phyloP scores from a whole-genome alignment of 2,113 vertebrate species.

The Mormyrus iriodes region DNA sequence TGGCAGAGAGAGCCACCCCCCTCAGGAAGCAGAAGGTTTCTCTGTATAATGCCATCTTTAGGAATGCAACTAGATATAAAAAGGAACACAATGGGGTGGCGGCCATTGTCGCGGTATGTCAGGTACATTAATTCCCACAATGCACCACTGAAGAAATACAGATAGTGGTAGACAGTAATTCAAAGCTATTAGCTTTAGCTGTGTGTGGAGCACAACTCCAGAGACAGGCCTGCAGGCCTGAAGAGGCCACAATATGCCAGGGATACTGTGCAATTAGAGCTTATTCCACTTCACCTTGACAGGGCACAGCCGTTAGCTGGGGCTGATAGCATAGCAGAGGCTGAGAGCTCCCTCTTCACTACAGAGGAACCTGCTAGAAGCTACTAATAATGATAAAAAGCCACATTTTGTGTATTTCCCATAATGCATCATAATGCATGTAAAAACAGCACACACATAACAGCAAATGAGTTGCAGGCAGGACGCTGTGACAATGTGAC shows the following conservation, averaged over 20 bases:
- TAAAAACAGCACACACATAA: not conserved
- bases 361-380: not conserved
- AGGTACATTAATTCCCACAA: constrained; percentile 96
- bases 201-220: constrained; percentile 71
- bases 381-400: not conserved
- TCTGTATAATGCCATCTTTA: constrained; percentile 35
- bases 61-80: constrained; percentile 77
- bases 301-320: not conserved
- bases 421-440: not conserved
- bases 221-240: constrained; percentile 80
- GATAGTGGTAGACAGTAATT: constrained; percentile 80
- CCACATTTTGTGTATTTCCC: not conserved
- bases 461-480: not conserved
- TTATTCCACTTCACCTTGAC: not conserved
- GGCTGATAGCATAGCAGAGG: not conserved
- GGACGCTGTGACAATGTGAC: not conserved
- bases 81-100: constrained; percentile 79
- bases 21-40: constrained; percentile 63
- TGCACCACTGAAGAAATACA: constrained; percentile 89
- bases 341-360: not conserved
- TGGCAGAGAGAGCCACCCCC: constrained; percentile 69
- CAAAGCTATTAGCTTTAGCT: constrained; percentile 84
- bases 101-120: constrained; percentile 87
- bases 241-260: constrained; percentile 72
- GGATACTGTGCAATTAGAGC: constrained; percentile 76